These are phyloP conservation scores for Agonum fuliginosum DNA, from an alignment of 2,888 invertebrate species.

Conservation along the genomic window DNA sequence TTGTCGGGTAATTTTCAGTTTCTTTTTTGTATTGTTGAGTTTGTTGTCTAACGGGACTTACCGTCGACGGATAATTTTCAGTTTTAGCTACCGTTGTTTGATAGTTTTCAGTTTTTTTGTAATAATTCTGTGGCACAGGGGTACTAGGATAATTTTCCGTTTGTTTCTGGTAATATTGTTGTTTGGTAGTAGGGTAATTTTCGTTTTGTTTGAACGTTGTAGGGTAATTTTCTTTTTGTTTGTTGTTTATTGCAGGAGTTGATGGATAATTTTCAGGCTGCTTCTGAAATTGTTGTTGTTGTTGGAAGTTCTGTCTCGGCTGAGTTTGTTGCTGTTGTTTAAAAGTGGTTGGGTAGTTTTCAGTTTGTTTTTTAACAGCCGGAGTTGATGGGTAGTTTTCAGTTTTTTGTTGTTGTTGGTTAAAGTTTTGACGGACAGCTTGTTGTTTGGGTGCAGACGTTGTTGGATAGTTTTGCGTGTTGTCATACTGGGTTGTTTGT, in stretches of 20 bases:
- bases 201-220: conserved; percentile 65
- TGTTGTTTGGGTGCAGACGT: conserved; percentile 60
- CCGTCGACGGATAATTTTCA: conserved; percentile 67
- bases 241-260: conserved; percentile 54
- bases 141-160: conserved; percentile 64
- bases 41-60: conserved; percentile 60
- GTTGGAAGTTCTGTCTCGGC: no score
- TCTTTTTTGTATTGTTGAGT: conserved; percentile 62
- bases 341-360: conserved; percentile 64
- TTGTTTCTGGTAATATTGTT: no score
- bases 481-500: conserved; percentile 55
- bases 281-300: conserved; percentile 59
- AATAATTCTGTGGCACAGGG: conserved; percentile 60
- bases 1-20: conserved; percentile 65
- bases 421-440: no score
- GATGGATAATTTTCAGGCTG: conserved; percentile 68
- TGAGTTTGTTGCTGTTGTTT: no score
- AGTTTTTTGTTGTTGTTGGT: no score
- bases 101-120: conserved; percentile 67
- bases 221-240: conserved; percentile 66
- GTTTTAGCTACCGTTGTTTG: conserved; percentile 64
- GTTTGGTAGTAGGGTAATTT: conserved; percentile 66
- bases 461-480: conserved; percentile 67
- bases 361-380: conserved; percentile 62
- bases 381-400: conserved; percentile 67